Percentiles rank a stretch among this genome's conserved stretches.
phyloP scores from a whole-genome alignment of 1,140 invertebrate genomes.

The Orussus abietinus region DNA sequence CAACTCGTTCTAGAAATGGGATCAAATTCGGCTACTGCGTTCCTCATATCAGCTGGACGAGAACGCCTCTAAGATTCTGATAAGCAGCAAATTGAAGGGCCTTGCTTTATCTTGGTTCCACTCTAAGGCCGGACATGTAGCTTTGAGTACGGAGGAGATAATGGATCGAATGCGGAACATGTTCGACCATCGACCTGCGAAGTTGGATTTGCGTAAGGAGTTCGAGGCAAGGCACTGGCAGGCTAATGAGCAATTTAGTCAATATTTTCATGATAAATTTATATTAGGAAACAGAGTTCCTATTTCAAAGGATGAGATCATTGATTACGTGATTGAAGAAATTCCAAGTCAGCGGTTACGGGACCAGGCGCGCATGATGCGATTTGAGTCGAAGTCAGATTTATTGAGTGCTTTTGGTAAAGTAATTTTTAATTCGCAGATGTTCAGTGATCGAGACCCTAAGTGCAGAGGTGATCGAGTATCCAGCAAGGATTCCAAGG shows the following conservation, averaged over 20 bases:
- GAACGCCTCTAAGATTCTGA: not conserved
- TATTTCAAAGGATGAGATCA: conserved; percentile 6
- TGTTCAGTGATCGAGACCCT: not conserved
- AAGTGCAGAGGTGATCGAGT: conserved; percentile 1
- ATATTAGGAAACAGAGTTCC: conserved; percentile 4
- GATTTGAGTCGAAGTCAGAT: not conserved
- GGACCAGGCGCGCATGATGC: not conserved
- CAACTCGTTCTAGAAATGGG: conserved; percentile 2
- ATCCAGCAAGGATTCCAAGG: not conserved
- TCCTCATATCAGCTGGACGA: conserved; percentile 8
- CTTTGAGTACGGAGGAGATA: not conserved
- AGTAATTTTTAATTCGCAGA: not conserved
- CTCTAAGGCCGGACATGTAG: conserved; percentile 2
- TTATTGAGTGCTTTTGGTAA: too few relatives aligned
- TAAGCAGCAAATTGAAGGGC: conserved; percentile 6
- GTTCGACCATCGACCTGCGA: conserved; percentile 9
- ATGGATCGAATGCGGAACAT: not conserved
- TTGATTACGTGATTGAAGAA: conserved; percentile 2
- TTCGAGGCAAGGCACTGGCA: conserved; percentile 11
- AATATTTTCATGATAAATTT: conserved; percentile 10
- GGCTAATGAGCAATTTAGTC: conserved; percentile 5
- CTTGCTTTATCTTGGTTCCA: conserved; percentile 10
- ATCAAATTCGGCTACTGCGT: conserved; percentile 5
- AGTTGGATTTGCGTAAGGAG: not conserved
- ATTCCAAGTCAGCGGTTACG: not conserved